A percentile compares a stretch with the other conserved stretches of the same genome.
Evolutionary conservation across 2,888 invertebrate species (phyloP).

Genomic region (Stenurella melanura): DNA sequence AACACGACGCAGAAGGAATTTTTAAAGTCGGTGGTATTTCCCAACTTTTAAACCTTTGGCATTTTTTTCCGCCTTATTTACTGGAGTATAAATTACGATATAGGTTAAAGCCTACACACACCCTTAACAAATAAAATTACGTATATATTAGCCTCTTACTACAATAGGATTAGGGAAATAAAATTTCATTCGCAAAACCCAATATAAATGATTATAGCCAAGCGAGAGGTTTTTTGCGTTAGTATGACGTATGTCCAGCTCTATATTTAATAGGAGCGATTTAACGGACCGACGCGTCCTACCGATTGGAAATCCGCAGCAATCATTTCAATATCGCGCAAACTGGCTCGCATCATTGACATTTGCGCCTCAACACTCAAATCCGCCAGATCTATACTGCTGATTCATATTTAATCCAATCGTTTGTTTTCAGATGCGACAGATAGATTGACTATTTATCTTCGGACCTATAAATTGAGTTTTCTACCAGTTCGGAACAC

Average conservation of each 20-base stretch:
- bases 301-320: conserved; percentile 50
- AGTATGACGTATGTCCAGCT: conserved; percentile 44
- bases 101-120: no score
- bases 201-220: conserved; percentile 26
- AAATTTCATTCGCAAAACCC: conserved; percentile 22
- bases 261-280: conserved; percentile 43
- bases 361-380: conserved; percentile 49
- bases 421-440: conserved; percentile 52
- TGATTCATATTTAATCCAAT: conserved; percentile 55
- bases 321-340: conserved; percentile 54
- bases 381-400: conserved; percentile 39
- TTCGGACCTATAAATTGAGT: conserved; percentile 47
- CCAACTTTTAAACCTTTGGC: no score
- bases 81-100: no score
- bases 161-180: neutral
- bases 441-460: conserved; percentile 54
- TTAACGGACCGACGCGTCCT: conserved; percentile 48
- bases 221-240: conserved; percentile 28
- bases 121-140: no score
- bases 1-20: no score
- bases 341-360: conserved; percentile 53
- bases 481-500: conserved; percentile 21
- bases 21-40: no score
- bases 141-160: neutral
- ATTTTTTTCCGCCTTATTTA: no score